Evolutionary conservation across 2,888 invertebrate species (phyloP), one percentile per base, ranked within the genome.

Genomic region (Drosophila nr. perissopoda): DNA sequence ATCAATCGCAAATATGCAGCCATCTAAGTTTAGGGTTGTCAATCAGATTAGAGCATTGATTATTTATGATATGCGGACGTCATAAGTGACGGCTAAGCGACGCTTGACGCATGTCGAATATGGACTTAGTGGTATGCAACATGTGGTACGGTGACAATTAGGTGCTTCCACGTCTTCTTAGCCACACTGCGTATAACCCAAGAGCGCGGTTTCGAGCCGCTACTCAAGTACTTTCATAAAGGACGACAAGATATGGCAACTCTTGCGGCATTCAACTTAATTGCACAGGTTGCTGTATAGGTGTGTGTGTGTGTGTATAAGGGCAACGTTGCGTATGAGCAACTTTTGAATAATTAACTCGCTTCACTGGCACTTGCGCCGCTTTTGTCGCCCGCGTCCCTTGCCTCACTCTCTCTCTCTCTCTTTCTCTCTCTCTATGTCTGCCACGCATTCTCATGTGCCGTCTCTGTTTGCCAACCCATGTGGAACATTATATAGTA

Each of bases 311-410:
- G 25, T 64, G 46, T 16, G 33, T 33, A 31, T 27, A 7, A 34
- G 63, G 76, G 68, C 76, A 85, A 77, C 88, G 86, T 82, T 89
- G 89, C 87, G 90, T 87, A 87, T 90, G 88, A 82, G 84, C 88
- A 90, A 89, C 89, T 90, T 81, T 87, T 87, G 84, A 87, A 90
- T 89, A 89, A 90, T 89, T 87, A 89, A 90, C 88, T 90, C 80
- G 82, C 80, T 83, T 84, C 78, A 83, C 76, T 87, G 87, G 72
- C 75, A 64, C 71, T 71, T 68, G 69, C 53, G 57, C 57, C 58
- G 54, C 53, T 70, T 66, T 66, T 56, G 64, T 56, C 27, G 11
- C 36, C 27, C 40, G 51, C 31, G 27, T 31, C 16, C 27, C 42
- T 10, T 21, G 16, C 27, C 5, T 7, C 5, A 13, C 2, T n/a